These are phyloP conservation scores for Scortum barcoo DNA, from an alignment of 2,113 vertebrate genomes.

Conservation along the genomic window DNA sequence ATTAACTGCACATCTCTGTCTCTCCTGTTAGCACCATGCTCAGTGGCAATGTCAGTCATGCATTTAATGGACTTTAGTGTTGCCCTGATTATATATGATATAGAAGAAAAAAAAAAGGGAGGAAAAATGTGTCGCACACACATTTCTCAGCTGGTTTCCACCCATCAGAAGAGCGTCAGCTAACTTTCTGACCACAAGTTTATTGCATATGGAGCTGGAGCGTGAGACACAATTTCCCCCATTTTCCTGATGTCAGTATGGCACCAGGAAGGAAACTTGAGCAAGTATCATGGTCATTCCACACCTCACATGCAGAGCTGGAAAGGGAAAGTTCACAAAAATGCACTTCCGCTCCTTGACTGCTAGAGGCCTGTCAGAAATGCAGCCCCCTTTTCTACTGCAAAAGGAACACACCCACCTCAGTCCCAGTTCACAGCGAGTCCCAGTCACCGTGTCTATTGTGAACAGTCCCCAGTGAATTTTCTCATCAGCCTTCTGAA, in stretches of 20 bases:
- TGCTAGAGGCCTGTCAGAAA: slow-evolving; percentile 11
- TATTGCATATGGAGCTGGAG: not conserved
- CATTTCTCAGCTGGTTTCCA: slow-evolving; percentile 22
- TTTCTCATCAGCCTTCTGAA: slow-evolving; percentile 53
- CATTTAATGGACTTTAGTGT: not conserved
- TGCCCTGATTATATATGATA: not conserved
- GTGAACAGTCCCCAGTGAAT: slow-evolving; percentile 50
- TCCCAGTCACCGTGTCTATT: slow-evolving; percentile 47
- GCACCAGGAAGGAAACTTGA: slow-evolving; percentile 7
- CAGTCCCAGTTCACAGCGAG: slow-evolving; percentile 14
- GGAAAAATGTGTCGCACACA: not conserved
- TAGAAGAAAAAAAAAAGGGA: not conserved
- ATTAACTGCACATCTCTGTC: not conserved
- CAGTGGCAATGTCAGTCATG: not conserved
- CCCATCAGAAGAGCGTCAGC: slow-evolving; percentile 1
- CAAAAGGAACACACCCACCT: slow-evolving; percentile 22
- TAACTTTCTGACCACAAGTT: slow-evolving; percentile 29
- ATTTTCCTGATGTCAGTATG: not conserved
- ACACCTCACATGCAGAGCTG: not conserved
- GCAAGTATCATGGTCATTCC: not conserved
- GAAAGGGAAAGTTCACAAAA: slow-evolving; percentile 7
- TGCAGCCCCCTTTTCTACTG: slow-evolving; percentile 32
- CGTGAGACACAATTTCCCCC: not conserved
- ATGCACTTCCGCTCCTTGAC: not conserved
- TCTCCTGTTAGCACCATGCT: not conserved